Evolutionary conservation across 2,113 vertebrate genomes (phyloP).

Genomic region (Anthoscopus minutus): DNA sequence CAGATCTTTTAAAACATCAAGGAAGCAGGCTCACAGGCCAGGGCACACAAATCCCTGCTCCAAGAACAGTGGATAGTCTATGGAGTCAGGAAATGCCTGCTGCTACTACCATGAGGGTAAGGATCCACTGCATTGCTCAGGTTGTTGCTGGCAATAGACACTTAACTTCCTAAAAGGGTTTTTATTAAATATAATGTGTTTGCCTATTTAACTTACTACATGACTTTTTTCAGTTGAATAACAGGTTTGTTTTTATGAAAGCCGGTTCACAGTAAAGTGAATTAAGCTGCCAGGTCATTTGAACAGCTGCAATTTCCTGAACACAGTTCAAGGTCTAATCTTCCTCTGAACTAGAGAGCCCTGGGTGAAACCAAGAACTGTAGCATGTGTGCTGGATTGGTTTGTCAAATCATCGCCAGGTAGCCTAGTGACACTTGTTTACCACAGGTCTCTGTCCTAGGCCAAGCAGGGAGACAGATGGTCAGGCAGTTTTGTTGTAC

Average conservation of each 20-base stretch:
- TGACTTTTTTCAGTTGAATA: background rate
- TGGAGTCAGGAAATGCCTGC: background rate
- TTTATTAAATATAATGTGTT: background rate
- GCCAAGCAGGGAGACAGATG: background rate
- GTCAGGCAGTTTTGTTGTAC: background rate
- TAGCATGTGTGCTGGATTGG: background rate
- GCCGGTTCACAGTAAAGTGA: background rate
- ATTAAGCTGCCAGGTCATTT: background rate
- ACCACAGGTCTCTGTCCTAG: background rate
- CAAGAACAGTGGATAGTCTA: background rate
- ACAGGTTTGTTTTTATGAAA: background rate
- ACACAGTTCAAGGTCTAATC: background rate
- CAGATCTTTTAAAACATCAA: background rate
- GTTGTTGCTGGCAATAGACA: background rate
- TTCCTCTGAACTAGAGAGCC: background rate
- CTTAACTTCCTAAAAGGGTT: background rate
- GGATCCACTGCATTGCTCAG: background rate
- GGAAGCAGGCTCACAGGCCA: background rate
- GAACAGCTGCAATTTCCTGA: background rate
- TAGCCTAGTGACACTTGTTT: background rate
- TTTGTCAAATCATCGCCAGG: background rate
- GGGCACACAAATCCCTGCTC: background rate
- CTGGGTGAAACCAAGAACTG: background rate
- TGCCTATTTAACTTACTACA: background rate
- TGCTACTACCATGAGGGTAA: background rate